A percentile compares a stretch with the other conserved stretches of the same genome.
phyloP scores from a whole-genome alignment of 2,113 vertebrate genomes.

The Limanda limanda region DNA sequence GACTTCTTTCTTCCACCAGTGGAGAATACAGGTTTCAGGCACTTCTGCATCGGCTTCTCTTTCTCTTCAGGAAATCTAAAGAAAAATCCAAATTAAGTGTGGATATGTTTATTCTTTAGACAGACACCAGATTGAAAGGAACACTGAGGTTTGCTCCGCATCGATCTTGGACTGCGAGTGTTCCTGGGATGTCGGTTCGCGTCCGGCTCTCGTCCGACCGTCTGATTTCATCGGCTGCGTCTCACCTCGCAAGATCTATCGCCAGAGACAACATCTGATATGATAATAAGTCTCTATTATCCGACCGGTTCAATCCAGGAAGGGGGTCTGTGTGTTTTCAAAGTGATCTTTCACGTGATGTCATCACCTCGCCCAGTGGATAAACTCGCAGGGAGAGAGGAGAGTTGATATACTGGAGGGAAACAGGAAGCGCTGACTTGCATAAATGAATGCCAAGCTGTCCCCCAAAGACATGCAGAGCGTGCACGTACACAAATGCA shows the following conservation, averaged over 20 bases:
- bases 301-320: constrained; percentile 26
- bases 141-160: neutral
- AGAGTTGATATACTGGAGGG: constrained; percentile 30
- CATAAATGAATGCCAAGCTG: constrained; percentile 46
- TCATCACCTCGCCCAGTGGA: constrained; percentile 39
- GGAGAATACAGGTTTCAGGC: no score
- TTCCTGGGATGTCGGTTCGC: constrained; percentile 22
- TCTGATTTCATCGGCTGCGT: constrained; percentile 30
- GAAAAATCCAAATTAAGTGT: no score
- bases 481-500: constrained; percentile 20
- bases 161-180: constrained; percentile 7
- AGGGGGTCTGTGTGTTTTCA: constrained; percentile 23
- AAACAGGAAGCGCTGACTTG: constrained; percentile 60
- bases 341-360: constrained; percentile 49
- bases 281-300: constrained; percentile 29
- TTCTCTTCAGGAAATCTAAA: neutral
- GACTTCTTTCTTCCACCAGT: no score
- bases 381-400: constrained; percentile 5
- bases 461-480: constrained; percentile 46
- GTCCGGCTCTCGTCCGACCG: constrained; percentile 20
- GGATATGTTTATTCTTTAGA: neutral
- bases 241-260: neutral
- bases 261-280: constrained; percentile 24
- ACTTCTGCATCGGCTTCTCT: no score
- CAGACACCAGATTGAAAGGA: no score